These are phyloP conservation scores for Tapera naevia DNA, from an alignment of 2,797 vertebrate genomes.

Conservation along the genomic window DNA sequence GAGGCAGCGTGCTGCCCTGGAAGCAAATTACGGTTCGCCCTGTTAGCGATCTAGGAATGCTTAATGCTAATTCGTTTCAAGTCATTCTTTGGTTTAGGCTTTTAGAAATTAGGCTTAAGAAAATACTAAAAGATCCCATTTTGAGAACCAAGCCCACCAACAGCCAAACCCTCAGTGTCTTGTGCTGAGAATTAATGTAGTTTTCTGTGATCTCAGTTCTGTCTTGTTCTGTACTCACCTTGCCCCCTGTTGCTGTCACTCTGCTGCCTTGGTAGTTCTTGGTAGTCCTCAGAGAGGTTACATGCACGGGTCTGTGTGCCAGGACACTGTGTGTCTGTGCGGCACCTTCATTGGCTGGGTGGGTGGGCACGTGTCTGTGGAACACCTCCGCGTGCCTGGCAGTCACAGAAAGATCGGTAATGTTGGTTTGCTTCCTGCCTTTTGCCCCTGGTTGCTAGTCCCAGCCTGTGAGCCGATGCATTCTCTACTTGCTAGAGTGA, in stretches of 20 bases:
- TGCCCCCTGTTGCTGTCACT: background rate
- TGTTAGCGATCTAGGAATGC: slow-evolving; percentile 15
- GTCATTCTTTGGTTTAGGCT: slow-evolving; percentile 13
- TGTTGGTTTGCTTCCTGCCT: background rate
- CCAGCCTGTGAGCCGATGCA: background rate
- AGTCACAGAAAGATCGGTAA: background rate
- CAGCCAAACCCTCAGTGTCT: background rate
- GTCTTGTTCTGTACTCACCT: background rate
- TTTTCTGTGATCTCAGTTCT: background rate
- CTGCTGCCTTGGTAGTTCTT: background rate
- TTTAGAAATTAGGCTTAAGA: background rate
- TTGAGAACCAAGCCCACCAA: background rate
- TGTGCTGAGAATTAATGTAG: background rate
- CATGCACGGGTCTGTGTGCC: accelerated
- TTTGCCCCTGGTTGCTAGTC: background rate
- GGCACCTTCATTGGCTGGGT: background rate
- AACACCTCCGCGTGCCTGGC: background rate
- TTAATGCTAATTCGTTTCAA: slow-evolving; percentile 13
- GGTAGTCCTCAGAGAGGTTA: background rate
- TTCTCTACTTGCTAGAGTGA: background rate
- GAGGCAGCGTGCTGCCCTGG: slow-evolving; percentile 28
- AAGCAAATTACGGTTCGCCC: slow-evolving; percentile 45
- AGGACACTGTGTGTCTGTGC: background rate
- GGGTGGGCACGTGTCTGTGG: background rate
- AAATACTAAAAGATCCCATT: background rate